Evolutionary conservation across 2,113 vertebrate genomes (phyloP).

Genomic region (Aix galericulata): DNA sequence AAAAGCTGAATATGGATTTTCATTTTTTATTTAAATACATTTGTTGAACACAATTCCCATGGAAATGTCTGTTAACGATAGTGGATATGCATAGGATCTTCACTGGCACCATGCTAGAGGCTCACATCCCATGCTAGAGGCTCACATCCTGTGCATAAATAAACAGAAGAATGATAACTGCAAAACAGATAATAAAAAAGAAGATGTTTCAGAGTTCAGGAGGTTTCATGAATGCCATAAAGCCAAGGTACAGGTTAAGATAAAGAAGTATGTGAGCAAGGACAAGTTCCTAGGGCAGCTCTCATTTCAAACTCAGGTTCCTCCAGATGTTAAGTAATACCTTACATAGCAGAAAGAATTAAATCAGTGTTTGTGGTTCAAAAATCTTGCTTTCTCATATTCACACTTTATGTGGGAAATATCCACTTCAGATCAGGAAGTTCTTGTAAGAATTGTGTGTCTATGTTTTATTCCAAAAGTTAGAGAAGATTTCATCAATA

Average conservation of each 20-base stretch:
- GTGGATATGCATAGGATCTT: neutral
- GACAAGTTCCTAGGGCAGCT: neutral
- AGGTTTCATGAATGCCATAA: neutral
- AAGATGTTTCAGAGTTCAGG: neutral
- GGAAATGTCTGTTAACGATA: neutral
- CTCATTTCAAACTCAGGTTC: neutral
- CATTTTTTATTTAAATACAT: neutral
- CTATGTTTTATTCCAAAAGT: neutral
- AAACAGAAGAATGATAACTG: neutral
- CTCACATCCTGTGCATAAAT: neutral
- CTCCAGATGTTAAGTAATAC: neutral
- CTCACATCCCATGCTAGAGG: neutral
- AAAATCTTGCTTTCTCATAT: neutral
- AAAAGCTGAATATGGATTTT: neutral
- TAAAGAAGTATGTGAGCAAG: neutral
- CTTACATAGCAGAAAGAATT: neutral
- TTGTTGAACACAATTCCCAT: neutral
- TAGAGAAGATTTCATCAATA: neutral
- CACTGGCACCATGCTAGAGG: neutral
- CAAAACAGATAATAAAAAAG: neutral
- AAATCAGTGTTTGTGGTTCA: neutral
- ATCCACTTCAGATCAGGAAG: neutral
- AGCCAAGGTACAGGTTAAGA: neutral
- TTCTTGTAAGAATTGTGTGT: neutral
- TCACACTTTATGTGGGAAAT: neutral